Conservation (phyloP, 2,797 vertebrate genomes). For the Epinephelus coioides region DNA sequence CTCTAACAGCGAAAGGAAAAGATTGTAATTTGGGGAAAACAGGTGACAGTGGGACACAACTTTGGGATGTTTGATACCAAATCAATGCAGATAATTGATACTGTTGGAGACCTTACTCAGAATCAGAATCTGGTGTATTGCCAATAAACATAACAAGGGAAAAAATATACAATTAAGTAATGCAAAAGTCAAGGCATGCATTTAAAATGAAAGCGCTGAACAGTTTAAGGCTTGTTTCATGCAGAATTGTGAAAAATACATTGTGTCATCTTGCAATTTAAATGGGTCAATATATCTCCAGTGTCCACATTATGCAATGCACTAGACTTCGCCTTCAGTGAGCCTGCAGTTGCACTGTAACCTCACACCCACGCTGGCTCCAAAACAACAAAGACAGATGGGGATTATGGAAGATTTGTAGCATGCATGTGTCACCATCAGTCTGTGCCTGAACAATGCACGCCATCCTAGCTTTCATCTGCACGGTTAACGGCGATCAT, state of each 20-base stretch:
- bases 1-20: no score
- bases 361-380: conserved; percentile 23
- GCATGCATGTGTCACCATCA: conserved; percentile 22
- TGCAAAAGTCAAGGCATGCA: no score
- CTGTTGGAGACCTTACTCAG: not conserved
- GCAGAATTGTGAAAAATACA: no score
- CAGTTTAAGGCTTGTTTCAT: no score
- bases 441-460: not conserved
- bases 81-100: not conserved
- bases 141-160: no score
- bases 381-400: conserved; percentile 43
- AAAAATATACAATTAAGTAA: no score
- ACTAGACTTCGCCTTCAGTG: not conserved
- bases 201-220: no score
- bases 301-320: not conserved
- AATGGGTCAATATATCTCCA: conserved; percentile 11
- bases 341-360: conserved; percentile 18
- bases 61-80: not conserved
- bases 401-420: conserved; percentile 61
- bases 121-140: no score
- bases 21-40: not conserved
- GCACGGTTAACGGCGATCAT: conserved; percentile 14
- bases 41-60: not conserved
- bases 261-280: not conserved
- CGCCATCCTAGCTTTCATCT: not conserved